A percentile compares a stretch with the other conserved stretches of the same genome.
Evolutionary conservation across 2,113 vertebrate species (phyloP).

Genomic region (Pseudopipra pipra): DNA sequence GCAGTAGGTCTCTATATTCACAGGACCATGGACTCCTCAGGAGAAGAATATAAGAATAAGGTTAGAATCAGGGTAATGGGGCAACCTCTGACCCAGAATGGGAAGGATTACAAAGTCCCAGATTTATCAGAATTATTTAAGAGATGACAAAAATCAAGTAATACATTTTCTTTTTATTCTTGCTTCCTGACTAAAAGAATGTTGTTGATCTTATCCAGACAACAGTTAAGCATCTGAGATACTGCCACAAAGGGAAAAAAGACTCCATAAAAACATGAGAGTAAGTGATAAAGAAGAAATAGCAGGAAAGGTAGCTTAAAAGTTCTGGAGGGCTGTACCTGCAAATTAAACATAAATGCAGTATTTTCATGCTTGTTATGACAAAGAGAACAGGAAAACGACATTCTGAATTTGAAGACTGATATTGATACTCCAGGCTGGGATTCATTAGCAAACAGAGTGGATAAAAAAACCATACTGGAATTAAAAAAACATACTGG

Average conservation of each 20-base stretch:
- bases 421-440: not conserved
- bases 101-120: not conserved
- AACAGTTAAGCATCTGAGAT: not conserved
- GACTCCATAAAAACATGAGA: fast-evolving
- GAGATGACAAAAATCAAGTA: not conserved
- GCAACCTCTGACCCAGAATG: not conserved
- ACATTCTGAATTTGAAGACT: not conserved
- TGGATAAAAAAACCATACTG: fast-evolving
- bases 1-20: not conserved
- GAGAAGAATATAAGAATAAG: not conserved
- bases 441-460: not conserved
- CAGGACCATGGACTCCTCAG: not conserved
- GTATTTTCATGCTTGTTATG: not conserved
- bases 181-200: not conserved
- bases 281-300: not conserved
- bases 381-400: not conserved
- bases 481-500: not conserved
- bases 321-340: not conserved
- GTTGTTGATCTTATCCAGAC: not conserved
- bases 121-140: not conserved
- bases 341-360: not conserved
- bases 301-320: not conserved
- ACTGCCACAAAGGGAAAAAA: not conserved
- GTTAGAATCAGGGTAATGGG: not conserved
- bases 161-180: not conserved